Evolutionary conservation across 1,140 invertebrate species (phyloP).

Genomic region (Rhagoletis zephyria): DNA sequence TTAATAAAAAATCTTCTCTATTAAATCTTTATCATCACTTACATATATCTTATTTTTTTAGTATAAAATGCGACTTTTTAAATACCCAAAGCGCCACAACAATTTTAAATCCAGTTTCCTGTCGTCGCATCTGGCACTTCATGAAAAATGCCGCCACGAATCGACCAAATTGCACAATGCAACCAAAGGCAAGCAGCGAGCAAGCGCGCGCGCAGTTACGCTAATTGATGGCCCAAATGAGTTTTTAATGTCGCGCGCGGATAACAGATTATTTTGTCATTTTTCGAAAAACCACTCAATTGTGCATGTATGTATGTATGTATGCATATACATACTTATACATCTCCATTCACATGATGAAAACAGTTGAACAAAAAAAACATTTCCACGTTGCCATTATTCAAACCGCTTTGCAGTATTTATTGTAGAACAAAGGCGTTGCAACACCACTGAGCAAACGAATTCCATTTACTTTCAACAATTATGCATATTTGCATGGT

Average conservation of each 20-base stretch:
- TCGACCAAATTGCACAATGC: neutral
- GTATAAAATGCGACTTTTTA: neutral
- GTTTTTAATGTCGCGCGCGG: constrained; percentile 39
- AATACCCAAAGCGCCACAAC: neutral
- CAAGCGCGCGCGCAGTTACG: neutral
- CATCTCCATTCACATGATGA: neutral
- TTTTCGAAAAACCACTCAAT: constrained; percentile 40
- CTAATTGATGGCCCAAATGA: constrained; percentile 48
- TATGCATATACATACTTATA: neutral
- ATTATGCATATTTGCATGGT: neutral
- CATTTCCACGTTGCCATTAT: neutral
- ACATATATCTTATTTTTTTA: no score
- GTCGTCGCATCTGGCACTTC: constrained; percentile 18
- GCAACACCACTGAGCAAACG: neutral
- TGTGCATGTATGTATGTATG: neutral
- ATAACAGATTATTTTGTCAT: constrained; percentile 45
- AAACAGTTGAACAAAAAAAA: neutral
- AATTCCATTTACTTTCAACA: neutral
- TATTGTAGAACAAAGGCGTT: neutral
- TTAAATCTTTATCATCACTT: no score
- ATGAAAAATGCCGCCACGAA: neutral
- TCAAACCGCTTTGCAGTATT: neutral
- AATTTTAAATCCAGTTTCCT: constrained; percentile 27
- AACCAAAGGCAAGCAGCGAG: neutral
- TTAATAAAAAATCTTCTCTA: no score